Base-by-base conservation (phyloP, 2,113 vertebrate species). In the Hepsetus odoe region DNA sequence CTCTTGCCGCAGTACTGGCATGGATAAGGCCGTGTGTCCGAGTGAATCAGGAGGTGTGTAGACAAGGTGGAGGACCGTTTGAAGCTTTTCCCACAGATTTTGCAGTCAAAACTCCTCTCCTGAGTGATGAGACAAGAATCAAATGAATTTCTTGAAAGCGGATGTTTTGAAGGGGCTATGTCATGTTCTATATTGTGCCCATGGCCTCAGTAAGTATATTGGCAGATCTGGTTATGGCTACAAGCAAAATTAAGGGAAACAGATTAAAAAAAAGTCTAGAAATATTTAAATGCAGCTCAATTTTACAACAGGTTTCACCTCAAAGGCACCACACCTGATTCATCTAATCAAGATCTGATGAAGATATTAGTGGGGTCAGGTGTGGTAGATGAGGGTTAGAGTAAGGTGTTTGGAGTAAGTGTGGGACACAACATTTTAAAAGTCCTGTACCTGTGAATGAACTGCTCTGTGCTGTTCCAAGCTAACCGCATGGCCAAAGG, bases 21-120 rank as follows among this genome's bases (percentile, higher is more conserved):
- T 0, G 98, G 97, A 73, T 99, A 99, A 6, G 98, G 98, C 58
- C 98, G 89, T 0, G 98, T 99, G 89, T 99, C 97, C 0, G 97
- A 98, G 88, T 99, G 98, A 83, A 99, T 99, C 32, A 99, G 95
- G 80, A 99, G 91, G 82, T 99, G 98, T 4, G 98, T 99, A 33
- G 98, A 99, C 75, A 99, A 87, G 0, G 98, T 99, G 35, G 98
- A 99, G 0, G 98, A 99, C 64, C 98, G 93, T 89, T 99, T 99
- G 69, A 99, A 99, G 79, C 94, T 98, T 90, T 99, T 99, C 22
- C 97, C 95, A 74, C 98, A 99, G 58, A 99, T 99, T 89, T 99
- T 99, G 88, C 98, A 99, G 88, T 99, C 97, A 87, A 99, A 99
- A 78, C 97, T 99, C 81, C 97, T 95, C 85, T 98, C 97, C 98